Evolutionary conservation across 2,888 invertebrate species (phyloP), one percentile per base, ranked within the genome.

Genomic region (Pandemis cinnamomeana): DNA sequence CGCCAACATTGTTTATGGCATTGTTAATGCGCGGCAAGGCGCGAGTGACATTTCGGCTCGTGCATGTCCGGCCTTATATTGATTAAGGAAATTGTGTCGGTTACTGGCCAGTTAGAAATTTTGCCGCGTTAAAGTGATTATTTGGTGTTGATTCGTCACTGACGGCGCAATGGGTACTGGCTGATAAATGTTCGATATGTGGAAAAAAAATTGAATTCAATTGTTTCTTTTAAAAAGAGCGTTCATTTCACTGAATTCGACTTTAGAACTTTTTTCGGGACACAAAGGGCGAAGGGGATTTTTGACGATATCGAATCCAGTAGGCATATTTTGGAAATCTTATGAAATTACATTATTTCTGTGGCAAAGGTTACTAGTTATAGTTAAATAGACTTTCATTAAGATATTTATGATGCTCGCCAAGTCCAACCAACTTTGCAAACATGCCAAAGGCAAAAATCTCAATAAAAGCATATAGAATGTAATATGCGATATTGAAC

Each of bases 1-100:
- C 84, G 77, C 81, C 83, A 81, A 84, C 88, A 89, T 90, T 91
- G 91, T 91, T 91, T 92, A 91, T 92, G 89, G 90, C 91, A 89
- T 91, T 82, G 84, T 84, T 91, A 90, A 92, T 92, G 87, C 81
- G 80, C 76, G 78, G 80, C 80, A 76, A 81, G 82, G 79, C 81
- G 79, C 82, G 79, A 82, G 84, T 87, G 90, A 87, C 89, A 90
- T 90, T 90, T 90, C 86, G 81, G 85, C 75, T 75, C 70, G 79
- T 77, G 60, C 68, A 72, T 80, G 11, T 61, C 61, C 71, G 60
- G 71, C 72, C 71, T 48, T 69, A 72, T 64, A 69, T 74, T 66
- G 69, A 71, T 74, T 70, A 71, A 60, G 64, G 75, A 62, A 62
- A 79, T 76, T 41, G 75, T 72, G 70, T 71, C 44, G 58, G 58